Percentiles rank a stretch among this genome's conserved stretches.
Conservation (phyloP, 2,113 vertebrate genomes). For the Callionymus lyra region DNA sequence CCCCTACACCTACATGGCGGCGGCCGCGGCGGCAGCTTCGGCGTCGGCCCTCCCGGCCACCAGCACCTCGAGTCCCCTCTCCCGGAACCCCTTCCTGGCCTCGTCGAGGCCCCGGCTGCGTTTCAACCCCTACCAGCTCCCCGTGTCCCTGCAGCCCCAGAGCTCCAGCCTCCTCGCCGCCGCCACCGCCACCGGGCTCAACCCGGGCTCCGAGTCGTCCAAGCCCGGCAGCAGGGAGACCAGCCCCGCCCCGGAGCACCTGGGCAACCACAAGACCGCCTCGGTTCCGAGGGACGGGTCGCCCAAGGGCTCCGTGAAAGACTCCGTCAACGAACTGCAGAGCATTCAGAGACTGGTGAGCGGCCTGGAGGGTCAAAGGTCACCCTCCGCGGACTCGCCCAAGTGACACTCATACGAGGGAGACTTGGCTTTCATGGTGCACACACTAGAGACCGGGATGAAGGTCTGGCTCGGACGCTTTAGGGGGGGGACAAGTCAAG, state of each 20-base stretch:
- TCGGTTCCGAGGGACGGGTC: constrained; percentile 65
- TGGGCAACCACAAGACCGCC: constrained; percentile 72
- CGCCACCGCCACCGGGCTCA: constrained; percentile 68
- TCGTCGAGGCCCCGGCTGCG: constrained; percentile 84
- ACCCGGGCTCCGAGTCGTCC: constrained; percentile 73
- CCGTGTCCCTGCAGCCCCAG: constrained; percentile 82
- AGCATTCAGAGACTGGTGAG: constrained; percentile 98
- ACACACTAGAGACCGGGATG: constrained; percentile 61
- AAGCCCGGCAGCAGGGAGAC: constrained; percentile 80
- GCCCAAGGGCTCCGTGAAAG: constrained; percentile 81
- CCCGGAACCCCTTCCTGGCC: constrained; percentile 87
- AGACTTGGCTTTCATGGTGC: constrained; percentile 73
- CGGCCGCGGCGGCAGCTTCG: constrained; percentile 82
- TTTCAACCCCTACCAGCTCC: constrained; percentile 95
- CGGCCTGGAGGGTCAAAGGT: constrained; percentile 87
- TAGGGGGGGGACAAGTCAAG: too few species aligned
- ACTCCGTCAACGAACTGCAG: constrained; percentile 92
- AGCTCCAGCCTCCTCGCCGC: constrained; percentile 80
- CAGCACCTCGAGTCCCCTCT: constrained; percentile 75
- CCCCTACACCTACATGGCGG: constrained; percentile 97
- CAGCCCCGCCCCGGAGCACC: constrained; percentile 80
- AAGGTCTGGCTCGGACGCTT: constrained; percentile 7
- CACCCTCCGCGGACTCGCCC: constrained; percentile 79
- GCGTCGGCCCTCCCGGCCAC: constrained; percentile 83
- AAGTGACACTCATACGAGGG: constrained; percentile 72